phyloP scores from a whole-genome alignment of 2,113 vertebrate genomes.

The Ardeotis arabs region DNA sequence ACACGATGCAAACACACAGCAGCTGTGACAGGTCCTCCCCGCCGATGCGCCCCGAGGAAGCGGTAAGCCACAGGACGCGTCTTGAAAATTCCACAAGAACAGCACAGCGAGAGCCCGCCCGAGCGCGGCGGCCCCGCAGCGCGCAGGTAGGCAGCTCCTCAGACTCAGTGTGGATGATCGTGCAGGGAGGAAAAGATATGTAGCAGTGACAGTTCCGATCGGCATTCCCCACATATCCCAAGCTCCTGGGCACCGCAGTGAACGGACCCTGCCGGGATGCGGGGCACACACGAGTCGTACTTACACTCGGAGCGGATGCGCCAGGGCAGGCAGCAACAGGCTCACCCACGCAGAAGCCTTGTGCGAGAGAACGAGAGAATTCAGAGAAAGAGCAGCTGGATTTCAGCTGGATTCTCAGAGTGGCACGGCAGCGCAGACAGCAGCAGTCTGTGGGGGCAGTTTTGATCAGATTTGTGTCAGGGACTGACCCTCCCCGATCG shows the following conservation, averaged over 20 bases:
- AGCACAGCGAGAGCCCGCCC: too few relatives aligned
- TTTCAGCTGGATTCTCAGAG: background rate
- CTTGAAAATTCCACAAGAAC: too few relatives aligned
- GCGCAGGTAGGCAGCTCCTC: too few relatives aligned
- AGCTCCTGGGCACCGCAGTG: background rate
- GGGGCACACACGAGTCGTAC: background rate
- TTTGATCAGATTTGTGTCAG: background rate
- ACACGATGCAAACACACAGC: too few relatives aligned
- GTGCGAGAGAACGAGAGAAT: background rate
- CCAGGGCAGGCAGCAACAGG: background rate
- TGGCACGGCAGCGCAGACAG: background rate
- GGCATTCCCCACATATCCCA: background rate
- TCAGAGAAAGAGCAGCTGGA: background rate
- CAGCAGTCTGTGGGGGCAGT: background rate
- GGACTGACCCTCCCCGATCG: background rate
- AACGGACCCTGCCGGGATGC: too few relatives aligned
- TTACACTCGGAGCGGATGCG: rapidly evolving
- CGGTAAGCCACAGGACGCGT: too few relatives aligned
- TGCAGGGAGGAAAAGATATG: too few relatives aligned
- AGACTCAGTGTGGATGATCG: too few relatives aligned
- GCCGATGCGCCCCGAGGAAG: too few relatives aligned
- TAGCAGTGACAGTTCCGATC: background rate
- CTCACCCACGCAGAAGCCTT: rapidly evolving
- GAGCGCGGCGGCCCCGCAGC: too few relatives aligned
- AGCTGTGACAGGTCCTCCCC: too few relatives aligned